These are phyloP conservation scores for Mastomys natalensis DNA, from an alignment of 2,113 vertebrate genomes.

Conservation along the genomic window DNA sequence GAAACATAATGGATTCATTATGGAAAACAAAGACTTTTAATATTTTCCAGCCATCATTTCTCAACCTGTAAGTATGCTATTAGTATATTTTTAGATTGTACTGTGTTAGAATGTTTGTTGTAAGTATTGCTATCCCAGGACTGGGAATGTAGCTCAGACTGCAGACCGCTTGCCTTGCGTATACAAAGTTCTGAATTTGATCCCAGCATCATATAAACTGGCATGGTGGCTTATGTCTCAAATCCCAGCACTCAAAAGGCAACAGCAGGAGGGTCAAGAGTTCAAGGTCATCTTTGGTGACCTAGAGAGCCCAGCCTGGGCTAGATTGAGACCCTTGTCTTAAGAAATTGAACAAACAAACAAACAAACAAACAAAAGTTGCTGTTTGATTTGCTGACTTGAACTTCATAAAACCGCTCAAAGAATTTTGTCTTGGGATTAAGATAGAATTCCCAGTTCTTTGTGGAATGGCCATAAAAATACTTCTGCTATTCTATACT, in stretches of 20 bases:
- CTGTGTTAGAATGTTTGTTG: neutral
- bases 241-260: neutral
- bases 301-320: neutral
- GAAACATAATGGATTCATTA: neutral
- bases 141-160: neutral
- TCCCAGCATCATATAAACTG: neutral
- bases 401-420: neutral
- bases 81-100: neutral
- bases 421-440: neutral
- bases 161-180: neutral
- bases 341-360: neutral
- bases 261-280: neutral
- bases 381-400: neutral
- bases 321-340: neutral
- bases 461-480: neutral
- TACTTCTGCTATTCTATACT: neutral
- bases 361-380: neutral
- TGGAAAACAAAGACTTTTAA: neutral
- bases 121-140: neutral
- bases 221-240: neutral
- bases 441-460: neutral
- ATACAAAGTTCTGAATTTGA: neutral
- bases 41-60: neutral
- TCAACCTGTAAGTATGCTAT: neutral
- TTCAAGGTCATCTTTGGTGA: neutral